Percentiles rank a stretch among this genome's conserved stretches.
These are phyloP conservation scores for Dioctria rufipes DNA, from an alignment of 2,888 invertebrate genomes.

Conservation along the genomic window DNA sequence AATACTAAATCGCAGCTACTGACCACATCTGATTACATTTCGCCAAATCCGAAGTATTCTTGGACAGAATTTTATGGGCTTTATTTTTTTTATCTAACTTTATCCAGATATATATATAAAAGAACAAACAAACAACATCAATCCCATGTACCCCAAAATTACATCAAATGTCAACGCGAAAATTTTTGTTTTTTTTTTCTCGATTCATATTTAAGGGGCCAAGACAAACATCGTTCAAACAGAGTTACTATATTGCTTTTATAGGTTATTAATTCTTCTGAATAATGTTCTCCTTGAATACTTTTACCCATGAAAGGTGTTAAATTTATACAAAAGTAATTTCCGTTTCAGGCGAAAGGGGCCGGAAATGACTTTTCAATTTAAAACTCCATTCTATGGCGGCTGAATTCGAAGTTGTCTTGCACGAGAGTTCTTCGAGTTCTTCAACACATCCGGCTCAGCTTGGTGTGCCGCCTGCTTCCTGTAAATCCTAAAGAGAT, in stretches of 20 bases:
- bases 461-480: background rate
- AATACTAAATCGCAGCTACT: too few species aligned
- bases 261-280: conserved; percentile 24
- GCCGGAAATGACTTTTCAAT: conserved; percentile 50
- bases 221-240: background rate
- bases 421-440: background rate
- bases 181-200: background rate
- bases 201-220: background rate
- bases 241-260: background rate
- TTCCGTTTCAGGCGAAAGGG: conserved; percentile 24
- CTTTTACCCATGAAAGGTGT: conserved; percentile 22
- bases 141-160: too few species aligned
- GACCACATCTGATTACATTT: too few species aligned
- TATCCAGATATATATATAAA: too few species aligned
- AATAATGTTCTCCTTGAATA: background rate
- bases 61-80: too few species aligned
- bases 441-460: conserved; percentile 43
- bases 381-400: conserved; percentile 25
- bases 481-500: too few species aligned
- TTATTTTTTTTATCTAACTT: too few species aligned
- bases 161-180: background rate
- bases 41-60: too few species aligned
- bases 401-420: conserved; percentile 1
- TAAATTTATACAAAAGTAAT: conserved; percentile 50
- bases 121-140: too few species aligned